A percentile compares a stretch with the other conserved stretches of the same genome.
Evolutionary conservation across 1,140 invertebrate genomes (phyloP).

Genomic region (Philopotamus ludificatus): DNA sequence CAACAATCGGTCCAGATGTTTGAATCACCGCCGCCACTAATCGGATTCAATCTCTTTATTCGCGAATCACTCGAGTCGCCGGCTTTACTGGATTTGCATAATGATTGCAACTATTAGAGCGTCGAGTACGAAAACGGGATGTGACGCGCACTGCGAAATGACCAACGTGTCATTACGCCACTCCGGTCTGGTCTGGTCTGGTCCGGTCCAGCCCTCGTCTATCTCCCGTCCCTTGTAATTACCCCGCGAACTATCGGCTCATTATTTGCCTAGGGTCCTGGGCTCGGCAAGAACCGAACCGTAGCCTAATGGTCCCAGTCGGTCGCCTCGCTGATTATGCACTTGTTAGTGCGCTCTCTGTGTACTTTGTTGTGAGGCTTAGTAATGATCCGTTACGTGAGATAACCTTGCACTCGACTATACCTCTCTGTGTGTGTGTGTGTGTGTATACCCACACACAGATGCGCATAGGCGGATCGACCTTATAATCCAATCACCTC

Average conservation of each 20-base stretch:
- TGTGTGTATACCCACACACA: not conserved
- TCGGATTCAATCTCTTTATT: no score
- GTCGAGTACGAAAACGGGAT: not conserved
- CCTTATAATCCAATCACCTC: not conserved
- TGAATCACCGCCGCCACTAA: no score
- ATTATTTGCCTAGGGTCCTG: slow-evolving; percentile 5
- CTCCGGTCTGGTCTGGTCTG: not conserved
- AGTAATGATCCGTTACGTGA: slow-evolving; percentile 38
- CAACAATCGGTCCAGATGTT: no score
- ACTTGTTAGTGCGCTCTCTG: slow-evolving; percentile 30
- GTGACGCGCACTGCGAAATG: not conserved
- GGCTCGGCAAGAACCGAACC: no score
- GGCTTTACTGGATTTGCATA: not conserved
- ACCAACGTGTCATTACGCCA: not conserved
- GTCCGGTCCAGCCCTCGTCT: not conserved
- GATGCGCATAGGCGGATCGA: not conserved
- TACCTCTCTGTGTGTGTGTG: not conserved
- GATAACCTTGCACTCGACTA: slow-evolving; percentile 29
- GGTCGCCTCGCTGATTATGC: slow-evolving; percentile 32
- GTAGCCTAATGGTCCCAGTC: not conserved
- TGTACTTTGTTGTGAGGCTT: slow-evolving; percentile 25
- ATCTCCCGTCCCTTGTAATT: not conserved
- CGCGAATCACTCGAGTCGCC: no score
- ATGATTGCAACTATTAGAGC: not conserved
- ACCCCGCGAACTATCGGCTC: not conserved